Percentiles rank a stretch among this genome's conserved stretches.
Conservation (phyloP, 2,888 invertebrate genomes). For the Gymnosoma rotundatum region DNA sequence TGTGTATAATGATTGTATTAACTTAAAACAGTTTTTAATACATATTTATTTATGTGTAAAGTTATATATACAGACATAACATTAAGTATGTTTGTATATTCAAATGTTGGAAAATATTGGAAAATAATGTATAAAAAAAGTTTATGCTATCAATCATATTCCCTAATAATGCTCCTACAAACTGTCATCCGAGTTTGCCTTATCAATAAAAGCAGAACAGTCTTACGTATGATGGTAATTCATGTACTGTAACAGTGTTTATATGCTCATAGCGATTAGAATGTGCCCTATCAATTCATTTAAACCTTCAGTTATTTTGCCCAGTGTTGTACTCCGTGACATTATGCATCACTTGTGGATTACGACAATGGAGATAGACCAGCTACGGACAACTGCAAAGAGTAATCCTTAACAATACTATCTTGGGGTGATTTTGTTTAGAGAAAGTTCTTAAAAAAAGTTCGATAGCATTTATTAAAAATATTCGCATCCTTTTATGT, state of each 20-base stretch:
- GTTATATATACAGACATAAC: too few species aligned
- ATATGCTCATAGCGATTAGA: conserved; percentile 33
- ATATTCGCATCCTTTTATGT: conserved; percentile 51
- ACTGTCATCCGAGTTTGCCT: conserved; percentile 65
- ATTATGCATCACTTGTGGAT: conserved; percentile 66
- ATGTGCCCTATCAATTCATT: conserved; percentile 67
- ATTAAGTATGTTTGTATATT: too few species aligned
- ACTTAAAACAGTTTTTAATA: too few species aligned
- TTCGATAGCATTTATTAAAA: conserved; percentile 52
- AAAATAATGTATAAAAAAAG: conserved; percentile 18
- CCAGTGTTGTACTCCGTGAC: conserved; percentile 66
- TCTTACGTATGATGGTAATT: conserved; percentile 22
- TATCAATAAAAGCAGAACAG: conserved; percentile 62
- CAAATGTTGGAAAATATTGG: too few species aligned
- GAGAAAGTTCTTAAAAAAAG: conserved; percentile 43
- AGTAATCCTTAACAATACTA: neutral
- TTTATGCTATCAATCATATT: conserved; percentile 62
- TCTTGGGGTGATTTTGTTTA: conserved; percentile 20
- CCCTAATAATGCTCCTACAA: conserved; percentile 63
- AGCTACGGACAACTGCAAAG: conserved; percentile 13
- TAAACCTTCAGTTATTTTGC: conserved; percentile 54
- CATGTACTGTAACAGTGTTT: conserved; percentile 6
- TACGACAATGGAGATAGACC: conserved; percentile 58
- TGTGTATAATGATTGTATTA: too few species aligned
- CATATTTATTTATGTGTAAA: neutral